Base-by-base conservation (phyloP, 2,113 vertebrate genomes). In the Enhydra lutris region DNA sequence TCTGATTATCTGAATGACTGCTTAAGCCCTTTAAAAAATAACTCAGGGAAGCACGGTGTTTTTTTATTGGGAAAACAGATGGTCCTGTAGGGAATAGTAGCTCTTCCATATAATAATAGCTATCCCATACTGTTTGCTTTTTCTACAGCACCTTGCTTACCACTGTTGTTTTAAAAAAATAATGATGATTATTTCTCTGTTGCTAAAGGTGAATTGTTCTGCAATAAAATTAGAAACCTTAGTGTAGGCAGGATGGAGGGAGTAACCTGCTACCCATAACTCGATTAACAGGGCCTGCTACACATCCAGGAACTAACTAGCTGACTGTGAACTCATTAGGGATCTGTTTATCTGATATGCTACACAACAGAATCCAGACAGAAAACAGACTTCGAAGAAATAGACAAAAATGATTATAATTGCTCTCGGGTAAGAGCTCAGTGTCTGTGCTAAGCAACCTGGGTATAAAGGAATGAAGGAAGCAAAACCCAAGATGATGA, bases 1-100 rank as follows among this genome's bases (percentile, higher is more conserved):
- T 97, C 96, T 98, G 92, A 98, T 98, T 98, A 98, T 95, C 83
- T 63, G 97, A 98, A 98, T 97, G 97, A 98, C 93, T 98, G 97
- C 79, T 97, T 97, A 98, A 98, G 90, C 57, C 82, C 93, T 97
- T 98, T 97, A 97, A 98, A 98, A 98, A 98, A 97, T 94, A 98
- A 74, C 91, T 97, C 24, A 4, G 3, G 52, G 26, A 61, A 96
- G 83, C 86, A 95, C 57, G 96, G 52, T 89, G 84, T 90, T 83
- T 71, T 45, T 50, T 65, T 79, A 24, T 73, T 95, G 81, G 79
- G 91, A 80, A 95, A 98, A 98, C 3, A 80, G 55, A 90, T 92
- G 3, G 61, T 91, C 94, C 98, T 91, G 7, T 17, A 94, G 88
- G 93, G 67, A 97, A 90, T 10, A 80, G n/a, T 82, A 93, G 97